Percentiles rank a stretch among this genome's conserved stretches.
These are phyloP conservation scores for Eurystomus glaucurus DNA, from an alignment of 2,797 vertebrate genomes.

Conservation along the genomic window DNA sequence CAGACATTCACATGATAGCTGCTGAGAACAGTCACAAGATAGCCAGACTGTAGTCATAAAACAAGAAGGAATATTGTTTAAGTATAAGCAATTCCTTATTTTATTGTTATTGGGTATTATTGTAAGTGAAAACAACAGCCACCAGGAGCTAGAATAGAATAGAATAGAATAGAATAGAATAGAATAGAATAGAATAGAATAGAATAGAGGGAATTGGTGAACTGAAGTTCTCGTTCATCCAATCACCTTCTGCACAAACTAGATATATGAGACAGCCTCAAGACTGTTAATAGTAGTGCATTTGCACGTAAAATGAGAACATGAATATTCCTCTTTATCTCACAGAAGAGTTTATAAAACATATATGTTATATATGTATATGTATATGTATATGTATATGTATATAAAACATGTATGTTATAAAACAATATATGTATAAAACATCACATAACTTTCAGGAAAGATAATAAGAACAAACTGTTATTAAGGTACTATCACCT, in stretches of 20 bases:
- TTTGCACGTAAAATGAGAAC: neutral
- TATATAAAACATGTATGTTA: no score
- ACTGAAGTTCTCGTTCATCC: neutral
- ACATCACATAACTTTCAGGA: neutral
- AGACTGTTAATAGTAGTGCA: neutral
- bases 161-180: neutral
- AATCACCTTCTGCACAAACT: neutral
- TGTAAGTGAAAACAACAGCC: neutral
- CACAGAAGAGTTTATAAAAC: neutral
- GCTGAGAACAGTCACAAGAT: neutral
- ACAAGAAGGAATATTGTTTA: neutral
- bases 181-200: neutral
- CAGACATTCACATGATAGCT: neutral
- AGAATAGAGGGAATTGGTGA: neutral
- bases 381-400: no score
- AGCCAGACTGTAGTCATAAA: neutral
- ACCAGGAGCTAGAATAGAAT: neutral
- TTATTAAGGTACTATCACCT: neutral
- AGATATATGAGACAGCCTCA: neutral
- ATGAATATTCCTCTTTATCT: neutral
- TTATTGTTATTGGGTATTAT: neutral
- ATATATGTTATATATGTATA: no score
- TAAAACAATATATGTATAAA: no score
- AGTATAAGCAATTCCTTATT: neutral
- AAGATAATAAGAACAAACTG: neutral